Conservation (phyloP, 2,113 vertebrate genomes). For the Acanthisitta chloris region DNA sequence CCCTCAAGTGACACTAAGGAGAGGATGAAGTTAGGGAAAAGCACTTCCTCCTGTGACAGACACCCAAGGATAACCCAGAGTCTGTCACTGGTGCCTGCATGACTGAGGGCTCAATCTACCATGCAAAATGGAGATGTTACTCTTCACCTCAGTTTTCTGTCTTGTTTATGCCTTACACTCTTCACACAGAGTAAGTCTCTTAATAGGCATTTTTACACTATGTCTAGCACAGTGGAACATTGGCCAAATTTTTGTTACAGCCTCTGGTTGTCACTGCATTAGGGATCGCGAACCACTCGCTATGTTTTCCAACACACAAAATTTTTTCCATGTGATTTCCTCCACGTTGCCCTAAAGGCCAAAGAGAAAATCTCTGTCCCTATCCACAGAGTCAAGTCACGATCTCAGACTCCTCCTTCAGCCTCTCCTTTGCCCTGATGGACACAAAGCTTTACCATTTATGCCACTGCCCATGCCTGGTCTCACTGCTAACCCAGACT, state of each 20-base stretch:
- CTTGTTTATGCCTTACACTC: not conserved
- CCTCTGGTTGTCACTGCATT: not conserved
- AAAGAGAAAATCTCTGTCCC: not conserved
- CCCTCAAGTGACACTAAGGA: conserved; percentile 45
- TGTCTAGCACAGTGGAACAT: not conserved
- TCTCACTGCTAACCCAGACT: not conserved
- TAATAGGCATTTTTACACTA: not conserved
- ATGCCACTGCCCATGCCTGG: not conserved
- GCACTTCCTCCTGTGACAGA: not conserved
- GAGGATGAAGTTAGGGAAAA: not conserved
- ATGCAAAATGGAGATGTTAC: not conserved
- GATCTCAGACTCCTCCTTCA: not conserved
- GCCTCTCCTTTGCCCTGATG: not conserved
- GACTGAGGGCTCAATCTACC: not conserved
- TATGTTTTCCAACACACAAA: not conserved
- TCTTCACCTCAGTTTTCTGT: not conserved
- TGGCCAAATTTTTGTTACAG: not conserved
- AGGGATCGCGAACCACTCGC: not conserved
- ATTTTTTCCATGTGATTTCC: not conserved
- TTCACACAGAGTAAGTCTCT: not conserved
- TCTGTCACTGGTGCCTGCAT: not conserved
- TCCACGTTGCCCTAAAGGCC: not conserved
- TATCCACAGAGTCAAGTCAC: not conserved
- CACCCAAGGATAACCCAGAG: not conserved
- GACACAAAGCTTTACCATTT: not conserved